Conservation (phyloP, 2,888 invertebrate genomes). For the Brenthis hecate region DNA sequence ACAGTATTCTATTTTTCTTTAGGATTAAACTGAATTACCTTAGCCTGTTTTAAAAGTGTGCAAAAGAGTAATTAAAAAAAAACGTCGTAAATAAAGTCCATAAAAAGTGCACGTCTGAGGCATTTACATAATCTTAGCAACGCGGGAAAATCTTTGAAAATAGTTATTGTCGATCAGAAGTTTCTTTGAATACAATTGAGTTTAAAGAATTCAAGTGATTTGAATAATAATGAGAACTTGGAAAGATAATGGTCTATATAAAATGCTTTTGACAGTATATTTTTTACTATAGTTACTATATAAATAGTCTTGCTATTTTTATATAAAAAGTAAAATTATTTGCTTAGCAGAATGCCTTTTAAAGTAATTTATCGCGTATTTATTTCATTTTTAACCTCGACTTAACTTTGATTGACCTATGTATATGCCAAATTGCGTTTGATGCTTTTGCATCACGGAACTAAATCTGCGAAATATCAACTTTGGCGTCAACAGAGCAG, state of each 20-base stretch:
- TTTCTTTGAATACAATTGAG: conserved; percentile 29
- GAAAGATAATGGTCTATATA: neutral
- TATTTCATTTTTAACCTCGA: too few relatives aligned
- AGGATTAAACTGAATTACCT: too few relatives aligned
- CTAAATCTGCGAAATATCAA: too few relatives aligned
- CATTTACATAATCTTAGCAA: conserved; percentile 4
- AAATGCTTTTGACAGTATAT: neutral
- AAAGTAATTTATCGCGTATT: too few relatives aligned
- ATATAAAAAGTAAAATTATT: neutral
- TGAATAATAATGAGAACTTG: conserved; percentile 20
- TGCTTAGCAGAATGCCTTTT: too few relatives aligned
- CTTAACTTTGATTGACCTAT: too few relatives aligned
- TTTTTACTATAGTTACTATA: neutral
- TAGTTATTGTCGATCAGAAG: conserved; percentile 23
- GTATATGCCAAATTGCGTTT: too few relatives aligned
- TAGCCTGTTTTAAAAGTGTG: too few relatives aligned
- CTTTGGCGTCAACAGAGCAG: too few relatives aligned
- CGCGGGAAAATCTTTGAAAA: conserved; percentile 26
- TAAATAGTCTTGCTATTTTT: neutral
- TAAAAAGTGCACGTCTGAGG: conserved; percentile 6
- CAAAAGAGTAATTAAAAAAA: neutral
- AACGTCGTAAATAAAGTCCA: conserved; percentile 5
- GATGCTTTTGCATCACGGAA: too few relatives aligned
- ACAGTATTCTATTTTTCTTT: too few relatives aligned
- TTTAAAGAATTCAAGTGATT: conserved; percentile 16